Percentiles rank a stretch among this genome's conserved stretches.
These are phyloP conservation scores for Eonycteris spelaea DNA, from an alignment of 2,113 vertebrate species.

Conservation along the genomic window DNA sequence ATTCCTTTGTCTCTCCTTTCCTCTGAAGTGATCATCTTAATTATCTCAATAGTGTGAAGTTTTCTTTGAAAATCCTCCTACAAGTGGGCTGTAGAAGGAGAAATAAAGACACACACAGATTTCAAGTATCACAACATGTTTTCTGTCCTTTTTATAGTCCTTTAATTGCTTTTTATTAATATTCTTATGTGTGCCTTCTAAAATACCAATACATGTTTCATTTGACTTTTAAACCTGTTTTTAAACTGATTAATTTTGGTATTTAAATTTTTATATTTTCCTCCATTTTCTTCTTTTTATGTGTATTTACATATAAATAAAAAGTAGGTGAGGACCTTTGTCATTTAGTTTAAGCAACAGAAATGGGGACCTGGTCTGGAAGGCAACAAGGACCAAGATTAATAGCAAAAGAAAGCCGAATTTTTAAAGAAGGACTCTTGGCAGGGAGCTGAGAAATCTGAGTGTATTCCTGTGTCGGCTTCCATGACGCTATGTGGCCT, in stretches of 20 bases:
- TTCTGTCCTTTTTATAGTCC: neutral
- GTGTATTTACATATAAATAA: neutral
- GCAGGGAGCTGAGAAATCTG: neutral
- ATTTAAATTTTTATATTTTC: neutral
- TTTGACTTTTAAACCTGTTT: neutral
- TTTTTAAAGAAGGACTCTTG: neutral
- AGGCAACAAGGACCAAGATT: neutral
- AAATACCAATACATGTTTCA: neutral
- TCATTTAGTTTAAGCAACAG: neutral
- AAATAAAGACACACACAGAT: neutral
- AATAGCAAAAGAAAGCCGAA: neutral
- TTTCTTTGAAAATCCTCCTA: neutral
- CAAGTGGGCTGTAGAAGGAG: neutral
- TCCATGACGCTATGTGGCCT: neutral
- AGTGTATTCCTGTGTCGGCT: neutral
- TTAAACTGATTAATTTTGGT: neutral
- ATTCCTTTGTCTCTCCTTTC: neutral
- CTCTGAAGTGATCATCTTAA: neutral
- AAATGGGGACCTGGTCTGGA: neutral
- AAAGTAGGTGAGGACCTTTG: neutral
- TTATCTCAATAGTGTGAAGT: neutral
- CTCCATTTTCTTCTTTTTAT: neutral
- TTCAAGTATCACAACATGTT: neutral
- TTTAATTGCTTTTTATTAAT: neutral
- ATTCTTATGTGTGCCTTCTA: neutral